phyloP scores from a whole-genome alignment of 2,113 vertebrate species.

The Cynoglossus semilaevis region DNA sequence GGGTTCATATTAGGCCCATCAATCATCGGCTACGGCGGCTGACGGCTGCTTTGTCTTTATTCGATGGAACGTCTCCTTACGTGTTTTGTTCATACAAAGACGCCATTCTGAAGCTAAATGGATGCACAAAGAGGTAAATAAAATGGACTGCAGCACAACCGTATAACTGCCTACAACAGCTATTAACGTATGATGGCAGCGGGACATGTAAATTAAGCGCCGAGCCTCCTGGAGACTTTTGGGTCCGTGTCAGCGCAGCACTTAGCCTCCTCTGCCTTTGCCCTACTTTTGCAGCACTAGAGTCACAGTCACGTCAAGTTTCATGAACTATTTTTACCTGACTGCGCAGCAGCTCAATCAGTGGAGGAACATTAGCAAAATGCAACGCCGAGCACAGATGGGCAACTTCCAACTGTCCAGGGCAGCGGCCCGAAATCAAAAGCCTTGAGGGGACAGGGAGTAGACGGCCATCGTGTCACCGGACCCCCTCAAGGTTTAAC shows the following conservation, averaged over 20 bases:
- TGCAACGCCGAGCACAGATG: constrained; percentile 16
- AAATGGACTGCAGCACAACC: background rate
- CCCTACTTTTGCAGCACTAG: constrained; percentile 39
- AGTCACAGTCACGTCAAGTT: constrained; percentile 18
- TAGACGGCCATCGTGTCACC: background rate
- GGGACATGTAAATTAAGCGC: constrained; percentile 21
- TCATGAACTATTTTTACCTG: constrained; percentile 37
- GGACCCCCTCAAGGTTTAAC: background rate
- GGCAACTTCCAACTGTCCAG: constrained; percentile 7
- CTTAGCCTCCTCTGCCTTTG: constrained; percentile 33
- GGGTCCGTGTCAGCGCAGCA: constrained; percentile 17
- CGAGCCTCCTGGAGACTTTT: constrained; percentile 17
- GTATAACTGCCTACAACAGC: background rate
- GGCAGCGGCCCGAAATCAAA: constrained; percentile 22
- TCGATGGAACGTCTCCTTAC: no score
- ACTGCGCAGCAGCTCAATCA: constrained; percentile 29
- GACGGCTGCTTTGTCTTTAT: background rate
- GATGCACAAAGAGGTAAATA: constrained; percentile 20
- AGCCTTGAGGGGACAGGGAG: background rate
- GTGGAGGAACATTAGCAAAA: constrained; percentile 25
- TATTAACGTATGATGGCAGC: constrained; percentile 4
- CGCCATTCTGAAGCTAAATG: background rate
- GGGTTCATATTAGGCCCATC: constrained; percentile 7
- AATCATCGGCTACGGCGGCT: constrained; percentile 11
- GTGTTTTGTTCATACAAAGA: background rate